Evolutionary conservation across 2,888 invertebrate genomes (phyloP).

Genomic region (Caenorhabditis auriculariae): DNA sequence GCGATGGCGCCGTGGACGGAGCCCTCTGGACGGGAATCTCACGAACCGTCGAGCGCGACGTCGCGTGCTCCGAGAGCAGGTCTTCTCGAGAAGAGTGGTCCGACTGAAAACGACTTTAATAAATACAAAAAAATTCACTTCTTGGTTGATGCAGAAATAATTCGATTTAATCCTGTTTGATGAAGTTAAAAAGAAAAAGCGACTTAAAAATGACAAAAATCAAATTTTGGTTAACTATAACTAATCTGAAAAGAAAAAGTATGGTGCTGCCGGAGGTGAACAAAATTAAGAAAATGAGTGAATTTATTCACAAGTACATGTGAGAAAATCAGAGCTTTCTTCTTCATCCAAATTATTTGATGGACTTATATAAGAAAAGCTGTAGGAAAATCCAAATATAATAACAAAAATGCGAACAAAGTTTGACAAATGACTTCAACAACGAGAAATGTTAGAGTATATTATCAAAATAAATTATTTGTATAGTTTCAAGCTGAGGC

Average conservation of each 20-base stretch:
- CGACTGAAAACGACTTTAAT: slow-evolving; percentile 25
- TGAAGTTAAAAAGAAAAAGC: neutral
- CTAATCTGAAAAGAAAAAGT: no score
- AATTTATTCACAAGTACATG: neutral
- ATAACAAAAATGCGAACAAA: no score
- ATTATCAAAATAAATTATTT: no score
- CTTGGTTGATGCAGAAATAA: neutral
- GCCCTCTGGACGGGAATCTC: slow-evolving; percentile 61
- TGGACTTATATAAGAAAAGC: neutral
- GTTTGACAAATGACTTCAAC: no score
- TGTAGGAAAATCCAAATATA: neutral
- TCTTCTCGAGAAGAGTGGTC: slow-evolving; percentile 53
- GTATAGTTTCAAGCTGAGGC: no score
- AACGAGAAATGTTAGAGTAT: no score
- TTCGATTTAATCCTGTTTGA: neutral
- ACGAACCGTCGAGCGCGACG: slow-evolving; percentile 55
- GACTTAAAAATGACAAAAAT: neutral
- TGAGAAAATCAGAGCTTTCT: neutral
- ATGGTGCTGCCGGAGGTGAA: neutral
- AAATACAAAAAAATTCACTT: no score
- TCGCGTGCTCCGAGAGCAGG: slow-evolving; percentile 49
- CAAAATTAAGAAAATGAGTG: neutral
- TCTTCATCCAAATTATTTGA: neutral
- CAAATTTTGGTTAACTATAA: no score
- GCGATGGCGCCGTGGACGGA: slow-evolving; percentile 48